Base-by-base conservation (phyloP, 2,113 vertebrate species). In the Dromaius novaehollandiae region DNA sequence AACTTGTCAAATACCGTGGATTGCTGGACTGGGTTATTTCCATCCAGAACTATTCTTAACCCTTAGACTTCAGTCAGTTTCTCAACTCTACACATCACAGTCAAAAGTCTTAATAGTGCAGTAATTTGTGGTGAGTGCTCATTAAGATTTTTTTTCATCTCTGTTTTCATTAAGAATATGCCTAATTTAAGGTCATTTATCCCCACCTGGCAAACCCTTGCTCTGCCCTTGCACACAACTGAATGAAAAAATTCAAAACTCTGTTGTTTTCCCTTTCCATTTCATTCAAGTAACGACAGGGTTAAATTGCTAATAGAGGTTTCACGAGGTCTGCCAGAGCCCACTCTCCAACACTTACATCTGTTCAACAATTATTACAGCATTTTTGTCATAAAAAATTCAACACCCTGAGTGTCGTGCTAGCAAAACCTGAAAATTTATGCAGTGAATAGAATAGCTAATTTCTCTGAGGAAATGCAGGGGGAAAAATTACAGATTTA, bases 361-460 rank as follows among this genome's bases (percentile, higher is more conserved):
- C 99, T 99, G 99, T 99, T 99, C 99, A 99, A 99, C 99, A 99
- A 99, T 99, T 99, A 99, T 99, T 99, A 99, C 98, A 99, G 98
- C 98, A 98, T 98, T 99, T 99, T 99, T 98, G 98, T 99, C 98
- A 99, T 99, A 99, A 99, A 99, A 99, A 99, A 99, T 99, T 99
- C 99, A 99, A 99, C 99, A 99, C 99, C 98, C 98, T 96, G 98
- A 99, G 99, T 99, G 99, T 99, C 98, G 97, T 98, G 98, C 98
- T 98, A 99, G 98, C 98, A 98, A 98, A 99, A 99, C 98, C 98
- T 99, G 98, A 99, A 99, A 99, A 99, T 99, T 98, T 99, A 99
- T 99, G 98, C 99, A 98, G 99, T 98, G 99, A 99, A 99, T 98
- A 98, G 99, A 99, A 99, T 99, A 98, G 98, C 98, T 99, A 99